Evolutionary conservation across 2,888 invertebrate species (phyloP), one percentile per base, ranked within the genome.

Genomic region (Metellina segmentata): DNA sequence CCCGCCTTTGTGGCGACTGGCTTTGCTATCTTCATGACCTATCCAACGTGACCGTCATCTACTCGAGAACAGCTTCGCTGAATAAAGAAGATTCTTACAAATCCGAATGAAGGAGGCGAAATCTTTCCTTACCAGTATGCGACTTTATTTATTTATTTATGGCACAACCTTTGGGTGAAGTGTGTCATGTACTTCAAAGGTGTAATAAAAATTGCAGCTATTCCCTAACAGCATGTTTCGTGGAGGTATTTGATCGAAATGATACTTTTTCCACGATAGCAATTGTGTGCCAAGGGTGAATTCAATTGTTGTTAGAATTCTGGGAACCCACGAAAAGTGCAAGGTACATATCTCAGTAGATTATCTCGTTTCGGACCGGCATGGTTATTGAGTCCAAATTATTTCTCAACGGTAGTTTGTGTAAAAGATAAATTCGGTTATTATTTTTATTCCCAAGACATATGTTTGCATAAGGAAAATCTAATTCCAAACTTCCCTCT

Each of bases 61-160:
- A 74, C 52, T 34, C 11, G 61, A 13, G 48, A 85, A 75, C 74
- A 75, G 74, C 83, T 61, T 53, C 74, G n/a, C 52, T 53, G 11
- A 71, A 71, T 69, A n/a, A 71, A 82, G 71, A 82, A 71, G 71
- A 71, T 82, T 82, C 52, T 34, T 71, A 19, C 52, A 74, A 85
- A 85, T 74, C 74, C 74, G 20, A 79, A 61, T 20, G 79, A 74
- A 71, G 82, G 19, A 70, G 61, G n/a, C 48, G 70, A 69, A 81
- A 81, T 81, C 81, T 81, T 72, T 52, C 72, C 72, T 61, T 74
- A 85, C 74, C 74, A 85, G 53, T 74, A 74, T 74, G 7, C 13
- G 78, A 85, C 53, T 74, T 85, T 75, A 85, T 74, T 85, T 85
- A 79, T 79, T 79, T 79, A 85, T 85, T 85, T 85, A 74, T 85